phyloP scores from a whole-genome alignment of 2,797 vertebrate species.

The Poliocrania exsul region DNA sequence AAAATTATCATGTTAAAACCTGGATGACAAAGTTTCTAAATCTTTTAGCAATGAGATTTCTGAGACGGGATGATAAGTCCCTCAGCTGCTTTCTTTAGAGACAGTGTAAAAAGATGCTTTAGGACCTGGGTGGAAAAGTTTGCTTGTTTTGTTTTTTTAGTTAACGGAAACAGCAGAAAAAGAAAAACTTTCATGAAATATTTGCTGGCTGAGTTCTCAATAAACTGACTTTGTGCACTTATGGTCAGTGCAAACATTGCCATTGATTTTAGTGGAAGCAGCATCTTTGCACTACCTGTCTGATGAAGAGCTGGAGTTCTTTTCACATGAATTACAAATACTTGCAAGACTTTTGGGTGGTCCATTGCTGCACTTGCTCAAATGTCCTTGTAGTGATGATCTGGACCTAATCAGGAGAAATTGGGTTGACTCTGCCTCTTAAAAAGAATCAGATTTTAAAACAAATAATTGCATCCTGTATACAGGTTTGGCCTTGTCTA shows the following conservation, averaged over 20 bases:
- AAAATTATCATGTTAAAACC: background rate
- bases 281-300: background rate
- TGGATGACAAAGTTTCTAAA: background rate
- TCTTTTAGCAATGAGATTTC: background rate
- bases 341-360: background rate
- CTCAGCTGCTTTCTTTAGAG: background rate
- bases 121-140: background rate
- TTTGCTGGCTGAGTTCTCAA: background rate
- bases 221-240: background rate
- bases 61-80: background rate
- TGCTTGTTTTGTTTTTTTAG: background rate
- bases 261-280: background rate
- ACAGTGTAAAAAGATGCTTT: background rate
- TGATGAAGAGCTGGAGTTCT: background rate
- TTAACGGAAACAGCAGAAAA: background rate
- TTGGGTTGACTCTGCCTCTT: background rate
- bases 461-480: background rate
- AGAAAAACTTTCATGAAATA: background rate
- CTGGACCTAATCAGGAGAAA: background rate
- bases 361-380: background rate
- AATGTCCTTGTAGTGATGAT: background rate
- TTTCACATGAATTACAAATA: background rate
- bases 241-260: background rate
- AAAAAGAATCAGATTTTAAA: background rate
- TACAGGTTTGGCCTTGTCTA: background rate